These are phyloP conservation scores for Ophioninae sp. DNA, from an alignment of 2,888 invertebrate species.

Conservation along the genomic window DNA sequence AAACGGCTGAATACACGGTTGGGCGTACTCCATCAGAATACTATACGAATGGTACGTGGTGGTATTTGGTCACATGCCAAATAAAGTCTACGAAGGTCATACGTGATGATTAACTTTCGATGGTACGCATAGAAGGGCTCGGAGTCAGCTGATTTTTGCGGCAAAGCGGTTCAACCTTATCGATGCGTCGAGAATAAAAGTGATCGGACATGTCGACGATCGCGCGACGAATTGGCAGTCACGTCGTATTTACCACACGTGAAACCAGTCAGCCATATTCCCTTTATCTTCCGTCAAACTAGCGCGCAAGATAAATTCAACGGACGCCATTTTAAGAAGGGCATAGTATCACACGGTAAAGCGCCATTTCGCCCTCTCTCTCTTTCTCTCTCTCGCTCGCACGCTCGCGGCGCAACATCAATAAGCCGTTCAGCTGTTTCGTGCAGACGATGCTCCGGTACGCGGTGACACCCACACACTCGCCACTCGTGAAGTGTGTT, in stretches of 20 bases:
- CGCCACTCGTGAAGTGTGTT: slow-evolving; percentile 51
- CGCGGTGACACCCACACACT: slow-evolving; percentile 63
- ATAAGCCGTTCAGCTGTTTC: slow-evolving; percentile 59
- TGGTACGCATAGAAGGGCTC: background rate
- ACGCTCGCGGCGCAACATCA: slow-evolving; percentile 51
- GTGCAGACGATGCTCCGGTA: slow-evolving; percentile 64
- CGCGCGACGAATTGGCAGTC: background rate
- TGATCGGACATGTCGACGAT: background rate
- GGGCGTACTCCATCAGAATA: too few species aligned
- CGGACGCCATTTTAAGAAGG: slow-evolving; percentile 49
- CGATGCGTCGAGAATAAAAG: background rate
- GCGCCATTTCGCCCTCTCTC: slow-evolving; percentile 32
- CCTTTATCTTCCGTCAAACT: background rate
- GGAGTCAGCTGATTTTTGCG: background rate
- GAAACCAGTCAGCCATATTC: background rate
- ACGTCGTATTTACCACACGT: background rate
- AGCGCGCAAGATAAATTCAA: slow-evolving; percentile 4
- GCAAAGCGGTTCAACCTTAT: background rate
- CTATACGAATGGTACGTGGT: too few species aligned
- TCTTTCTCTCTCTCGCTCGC: slow-evolving; percentile 18
- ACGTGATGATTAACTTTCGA: background rate
- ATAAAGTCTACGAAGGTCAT: too few species aligned
- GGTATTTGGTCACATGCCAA: too few species aligned
- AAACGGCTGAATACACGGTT: too few species aligned
- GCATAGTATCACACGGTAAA: slow-evolving; percentile 1